Evolutionary conservation across 2,888 invertebrate species (phyloP), one percentile per base, ranked within the genome.

Genomic region (Polia nebulosa): DNA sequence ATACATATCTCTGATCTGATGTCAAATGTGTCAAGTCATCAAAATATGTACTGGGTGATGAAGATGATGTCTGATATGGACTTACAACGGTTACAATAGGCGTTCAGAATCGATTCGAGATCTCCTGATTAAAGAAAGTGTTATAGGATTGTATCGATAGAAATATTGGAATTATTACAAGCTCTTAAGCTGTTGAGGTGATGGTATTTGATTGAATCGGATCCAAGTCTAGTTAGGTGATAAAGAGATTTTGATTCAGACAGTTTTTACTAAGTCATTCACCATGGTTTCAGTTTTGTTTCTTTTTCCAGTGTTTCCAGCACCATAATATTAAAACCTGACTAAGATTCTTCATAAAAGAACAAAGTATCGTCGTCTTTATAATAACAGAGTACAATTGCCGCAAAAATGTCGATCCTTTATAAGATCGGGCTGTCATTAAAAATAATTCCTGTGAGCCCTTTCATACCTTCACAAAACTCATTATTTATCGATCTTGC

Each of bases 21-120:
- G 65, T 67, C 78, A 83, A 88, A 85, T 81, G 63, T 89, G 90
- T 85, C 87, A 80, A 89, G 90, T 92, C 92, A 93, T 89, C 86
- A 82, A 77, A 84, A 87, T 85, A 89, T 86, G 87, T 88, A 85
- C 86, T 79, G 81, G 83, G 83, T 83, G 83, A 83, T 84, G 83
- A 85, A 85, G 85, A 83, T 86, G 90, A 89, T 89, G 91, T 89
- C 84, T 79, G 93, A 93, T 93, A 90, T 66, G 83, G 85, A 80
- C 82, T 82, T 81, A 90, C 89, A 89, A 85, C 85, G 84, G 86
- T 77, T 85, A 91, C 92, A 90, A 92, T 90, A 83, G 88, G 81
- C 83, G 88, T 87, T 88, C 82, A 83, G 81, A 90, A 90, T 91
- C 85, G 88, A 90, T 92, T 92, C 87, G 84, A 89, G 89, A 90